A percentile compares a stretch with the other conserved stretches of the same genome.
phyloP scores from a whole-genome alignment of 2,888 invertebrate genomes.

The Ormia ochracea region DNA sequence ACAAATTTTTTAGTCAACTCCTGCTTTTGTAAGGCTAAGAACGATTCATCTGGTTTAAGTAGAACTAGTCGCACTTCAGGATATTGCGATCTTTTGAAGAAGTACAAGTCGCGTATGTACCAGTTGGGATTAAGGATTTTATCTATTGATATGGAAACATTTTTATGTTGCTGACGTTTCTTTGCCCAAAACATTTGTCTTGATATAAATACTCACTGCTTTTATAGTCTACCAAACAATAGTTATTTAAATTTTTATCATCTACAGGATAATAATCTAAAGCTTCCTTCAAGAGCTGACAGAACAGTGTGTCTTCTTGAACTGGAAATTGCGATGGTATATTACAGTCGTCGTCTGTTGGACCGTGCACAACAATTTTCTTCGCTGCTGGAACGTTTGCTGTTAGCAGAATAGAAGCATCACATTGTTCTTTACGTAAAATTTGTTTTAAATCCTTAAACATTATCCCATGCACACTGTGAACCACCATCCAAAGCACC shows the following conservation, averaged over 20 bases:
- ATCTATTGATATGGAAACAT: constrained; percentile 79
- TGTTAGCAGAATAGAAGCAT: constrained; percentile 96
- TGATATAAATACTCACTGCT: constrained; percentile 84
- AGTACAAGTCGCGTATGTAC: constrained; percentile 96
- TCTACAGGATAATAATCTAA: constrained; percentile 98
- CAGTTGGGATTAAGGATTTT: constrained; percentile 97
- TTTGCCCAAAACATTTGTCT: neutral
- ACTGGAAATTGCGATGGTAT: constrained; percentile 99
- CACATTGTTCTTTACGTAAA: constrained; percentile 98
- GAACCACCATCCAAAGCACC: constrained; percentile 98
- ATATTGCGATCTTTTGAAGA: constrained; percentile 97
- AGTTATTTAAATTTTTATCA: constrained; percentile 90
- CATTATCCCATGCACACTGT: constrained; percentile 99
- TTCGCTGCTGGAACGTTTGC: constrained; percentile 99
- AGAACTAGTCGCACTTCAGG: constrained; percentile 96
- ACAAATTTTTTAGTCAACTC: constrained; percentile 95
- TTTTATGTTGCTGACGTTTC: neutral
- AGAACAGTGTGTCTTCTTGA: constrained; percentile 97
- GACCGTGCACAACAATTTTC: constrained; percentile 98
- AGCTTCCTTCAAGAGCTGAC: constrained; percentile 94
- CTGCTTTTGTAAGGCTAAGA: constrained; percentile 91
- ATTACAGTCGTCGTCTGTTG: constrained; percentile 88
- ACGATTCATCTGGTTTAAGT: constrained; percentile 94
- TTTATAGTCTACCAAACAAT: constrained; percentile 98
- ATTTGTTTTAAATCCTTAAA: constrained; percentile 99